phyloP scores from a whole-genome alignment of 2,113 vertebrate genomes.

The Mellivora capensis region DNA sequence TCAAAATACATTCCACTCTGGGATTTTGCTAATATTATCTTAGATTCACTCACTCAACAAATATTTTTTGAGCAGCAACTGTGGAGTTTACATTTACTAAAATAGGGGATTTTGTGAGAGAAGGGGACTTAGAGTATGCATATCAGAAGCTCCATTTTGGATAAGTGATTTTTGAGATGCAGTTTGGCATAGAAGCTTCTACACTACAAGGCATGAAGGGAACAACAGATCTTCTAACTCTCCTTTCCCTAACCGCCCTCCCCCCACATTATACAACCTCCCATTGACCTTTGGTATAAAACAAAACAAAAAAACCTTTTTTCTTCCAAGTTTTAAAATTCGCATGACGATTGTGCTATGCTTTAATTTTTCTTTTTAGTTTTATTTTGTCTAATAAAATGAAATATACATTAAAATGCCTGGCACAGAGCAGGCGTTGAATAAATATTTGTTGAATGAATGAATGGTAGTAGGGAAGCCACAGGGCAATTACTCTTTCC shows the following conservation, averaged over 20 bases:
- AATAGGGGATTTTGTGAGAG: neutral
- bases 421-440: conserved; percentile 43
- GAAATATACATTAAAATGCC: conserved; percentile 62
- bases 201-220: neutral
- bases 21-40: neutral
- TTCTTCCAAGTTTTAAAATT: conserved; percentile 51
- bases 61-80: neutral
- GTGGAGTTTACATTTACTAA: neutral
- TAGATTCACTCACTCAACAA: neutral
- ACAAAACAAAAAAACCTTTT: conserved; percentile 48
- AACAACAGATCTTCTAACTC: neutral
- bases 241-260: neutral
- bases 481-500: conserved; percentile 69
- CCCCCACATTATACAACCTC: neutral
- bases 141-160: neutral
- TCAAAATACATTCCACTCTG: neutral
- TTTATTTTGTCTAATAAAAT: conserved; percentile 72
- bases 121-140: neutral
- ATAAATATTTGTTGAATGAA: conserved; percentile 74
- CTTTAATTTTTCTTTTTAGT: conserved; percentile 51
- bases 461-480: conserved; percentile 67
- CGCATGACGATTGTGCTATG: conserved; percentile 10
- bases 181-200: neutral
- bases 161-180: neutral
- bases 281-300: conserved; percentile 43